phyloP scores from a whole-genome alignment of 2,113 vertebrate genomes.

The Aptenodytes patagonicus region DNA sequence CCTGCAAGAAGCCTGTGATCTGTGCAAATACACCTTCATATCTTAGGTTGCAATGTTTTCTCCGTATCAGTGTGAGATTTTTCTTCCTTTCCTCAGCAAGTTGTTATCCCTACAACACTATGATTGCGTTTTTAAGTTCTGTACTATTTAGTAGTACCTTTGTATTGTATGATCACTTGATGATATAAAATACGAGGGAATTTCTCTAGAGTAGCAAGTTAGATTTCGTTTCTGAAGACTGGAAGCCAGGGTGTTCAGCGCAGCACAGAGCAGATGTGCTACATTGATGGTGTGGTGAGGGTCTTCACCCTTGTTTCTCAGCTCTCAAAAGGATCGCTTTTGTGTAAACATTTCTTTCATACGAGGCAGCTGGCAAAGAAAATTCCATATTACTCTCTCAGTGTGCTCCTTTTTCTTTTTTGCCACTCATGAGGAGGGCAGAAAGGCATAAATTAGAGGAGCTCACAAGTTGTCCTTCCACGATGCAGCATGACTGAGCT shows the following conservation, averaged over 20 bases:
- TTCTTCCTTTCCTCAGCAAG: not conserved
- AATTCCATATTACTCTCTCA: not conserved
- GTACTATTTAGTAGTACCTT: not conserved
- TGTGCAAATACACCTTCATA: not conserved
- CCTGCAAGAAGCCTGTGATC: not conserved
- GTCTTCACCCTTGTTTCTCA: not conserved
- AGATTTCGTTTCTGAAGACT: not conserved
- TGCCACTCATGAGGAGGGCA: not conserved
- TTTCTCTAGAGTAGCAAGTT: not conserved
- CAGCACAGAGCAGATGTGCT: not conserved
- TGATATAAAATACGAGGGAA: not conserved
- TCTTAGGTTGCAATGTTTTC: not conserved
- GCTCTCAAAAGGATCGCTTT: not conserved
- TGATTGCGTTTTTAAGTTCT: not conserved
- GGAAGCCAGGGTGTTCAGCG: not conserved
- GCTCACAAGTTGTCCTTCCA: not conserved
- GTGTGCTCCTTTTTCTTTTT: not conserved
- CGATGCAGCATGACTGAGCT: not conserved
- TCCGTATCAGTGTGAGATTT: not conserved
- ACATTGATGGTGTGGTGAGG: not conserved
- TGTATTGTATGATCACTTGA: not conserved
- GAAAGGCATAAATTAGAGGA: not conserved
- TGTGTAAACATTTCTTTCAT: not conserved
- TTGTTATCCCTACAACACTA: not conserved
- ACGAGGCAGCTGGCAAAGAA: not conserved